Percentiles rank a stretch among this genome's conserved stretches.
These are phyloP conservation scores for Triplophysa rosa DNA, from an alignment of 2,113 vertebrate species.

Conservation along the genomic window DNA sequence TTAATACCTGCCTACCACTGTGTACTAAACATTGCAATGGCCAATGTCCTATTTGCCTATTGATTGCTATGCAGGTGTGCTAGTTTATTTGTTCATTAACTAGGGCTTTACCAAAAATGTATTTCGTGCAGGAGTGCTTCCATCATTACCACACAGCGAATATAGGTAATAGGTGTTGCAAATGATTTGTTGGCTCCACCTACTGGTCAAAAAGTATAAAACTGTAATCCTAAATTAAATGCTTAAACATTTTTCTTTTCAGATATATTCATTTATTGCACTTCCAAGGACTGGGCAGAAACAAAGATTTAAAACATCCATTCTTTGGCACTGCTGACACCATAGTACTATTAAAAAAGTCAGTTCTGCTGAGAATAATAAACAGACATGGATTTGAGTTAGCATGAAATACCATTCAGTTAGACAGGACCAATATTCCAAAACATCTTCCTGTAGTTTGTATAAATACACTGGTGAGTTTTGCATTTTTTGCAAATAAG, in stretches of 20 bases:
- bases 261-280: constrained; percentile 15
- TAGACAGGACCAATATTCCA: not conserved
- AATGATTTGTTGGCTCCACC: too few species aligned
- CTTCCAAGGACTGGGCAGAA: not conserved
- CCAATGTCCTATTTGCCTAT: too few species aligned
- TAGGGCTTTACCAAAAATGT: too few species aligned
- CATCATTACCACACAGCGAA: too few species aligned
- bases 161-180: too few species aligned
- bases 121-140: too few species aligned
- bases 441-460: not conserved
- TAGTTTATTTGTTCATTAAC: too few species aligned
- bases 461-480: not conserved
- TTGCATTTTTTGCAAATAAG: not conserved
- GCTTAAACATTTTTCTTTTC: not conserved
- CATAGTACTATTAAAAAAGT: not conserved
- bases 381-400: not conserved
- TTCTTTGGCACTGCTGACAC: constrained; percentile 5
- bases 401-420: not conserved
- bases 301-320: constrained; percentile 4
- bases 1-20: too few species aligned
- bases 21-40: too few species aligned
- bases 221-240: not conserved
- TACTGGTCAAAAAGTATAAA: too few species aligned
- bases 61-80: too few species aligned
- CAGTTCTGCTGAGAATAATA: not conserved